A percentile compares a stretch with the other conserved stretches of the same genome.
Conservation (phyloP, 1,140 invertebrate genomes). For the Neomicropteryx cornuta region DNA sequence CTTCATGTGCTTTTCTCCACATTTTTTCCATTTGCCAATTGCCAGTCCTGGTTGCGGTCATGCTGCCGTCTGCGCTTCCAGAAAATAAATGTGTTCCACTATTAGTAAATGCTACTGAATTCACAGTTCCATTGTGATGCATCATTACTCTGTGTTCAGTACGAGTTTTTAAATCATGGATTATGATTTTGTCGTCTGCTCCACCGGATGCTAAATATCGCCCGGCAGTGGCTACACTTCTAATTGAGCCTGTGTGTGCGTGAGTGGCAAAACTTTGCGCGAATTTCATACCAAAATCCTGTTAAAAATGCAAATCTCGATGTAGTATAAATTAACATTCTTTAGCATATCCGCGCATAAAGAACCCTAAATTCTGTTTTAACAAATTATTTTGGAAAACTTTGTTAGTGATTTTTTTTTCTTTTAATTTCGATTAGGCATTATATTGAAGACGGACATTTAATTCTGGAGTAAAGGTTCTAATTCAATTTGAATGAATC, state of each 20-base stretch:
- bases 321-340: background rate
- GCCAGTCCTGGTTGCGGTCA: slow-evolving; percentile 68
- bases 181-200: slow-evolving; percentile 78
- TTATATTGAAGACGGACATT: too few relatives aligned
- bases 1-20: slow-evolving; percentile 62
- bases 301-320: slow-evolving; percentile 10
- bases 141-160: slow-evolving; percentile 68
- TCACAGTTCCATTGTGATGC: slow-evolving; percentile 76
- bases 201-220: slow-evolving; percentile 77
- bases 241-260: slow-evolving; percentile 69
- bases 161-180: slow-evolving; percentile 72
- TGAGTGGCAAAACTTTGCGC: slow-evolving; percentile 76
- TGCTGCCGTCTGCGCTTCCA: slow-evolving; percentile 71
- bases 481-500: too few relatives aligned
- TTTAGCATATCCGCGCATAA: slow-evolving; percentile 8
- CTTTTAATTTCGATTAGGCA: too few relatives aligned
- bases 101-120: slow-evolving; percentile 61
- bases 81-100: slow-evolving; percentile 68
- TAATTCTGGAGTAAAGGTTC: too few relatives aligned
- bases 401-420: too few relatives aligned
- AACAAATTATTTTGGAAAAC: too few relatives aligned
- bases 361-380: slow-evolving; percentile 9
- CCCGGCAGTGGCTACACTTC: slow-evolving; percentile 55
- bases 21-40: slow-evolving; percentile 78
- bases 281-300: slow-evolving; percentile 41